Conservation (phyloP, 2,797 vertebrate genomes). For the Sandelia bainsii region DNA sequence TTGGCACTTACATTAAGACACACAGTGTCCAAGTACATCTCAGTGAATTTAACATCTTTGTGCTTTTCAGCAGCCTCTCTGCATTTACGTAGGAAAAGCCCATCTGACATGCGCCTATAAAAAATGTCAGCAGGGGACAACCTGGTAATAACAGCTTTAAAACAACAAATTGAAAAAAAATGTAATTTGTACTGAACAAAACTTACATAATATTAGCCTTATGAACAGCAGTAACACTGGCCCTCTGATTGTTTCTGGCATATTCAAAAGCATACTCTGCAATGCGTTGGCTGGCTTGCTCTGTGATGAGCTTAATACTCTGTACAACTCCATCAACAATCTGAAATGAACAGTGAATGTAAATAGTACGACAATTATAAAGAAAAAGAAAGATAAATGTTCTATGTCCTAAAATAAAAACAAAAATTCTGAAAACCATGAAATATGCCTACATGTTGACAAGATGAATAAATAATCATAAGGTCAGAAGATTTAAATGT, state of each 20-base stretch:
- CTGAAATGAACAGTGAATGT: constrained; percentile 75
- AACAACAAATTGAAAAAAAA: background rate
- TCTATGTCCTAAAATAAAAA: too few relatives aligned
- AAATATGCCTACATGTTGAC: too few relatives aligned
- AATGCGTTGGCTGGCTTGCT: constrained; percentile 92
- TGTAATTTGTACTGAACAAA: background rate
- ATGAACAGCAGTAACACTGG: constrained; percentile 95
- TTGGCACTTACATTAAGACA: constrained; percentile 91
- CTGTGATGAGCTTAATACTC: constrained; percentile 98
- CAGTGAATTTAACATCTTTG: constrained; percentile 97
- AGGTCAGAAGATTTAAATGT: too few relatives aligned
- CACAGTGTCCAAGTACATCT: constrained; percentile 98
- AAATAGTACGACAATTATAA: background rate
- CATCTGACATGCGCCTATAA: constrained; percentile 93
- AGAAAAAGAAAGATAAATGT: too few relatives aligned
- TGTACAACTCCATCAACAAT: constrained; percentile 98
- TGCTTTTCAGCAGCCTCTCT: constrained; percentile 95
- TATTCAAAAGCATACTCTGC: constrained; percentile 98
- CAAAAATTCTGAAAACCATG: too few relatives aligned
- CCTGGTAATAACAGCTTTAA: background rate
- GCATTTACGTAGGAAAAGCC: constrained; percentile 95
- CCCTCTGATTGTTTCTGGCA: constrained; percentile 93
- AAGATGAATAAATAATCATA: too few relatives aligned
- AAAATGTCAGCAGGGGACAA: constrained; percentile 3
- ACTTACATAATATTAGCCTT: constrained; percentile 99